Conservation (phyloP, 2,113 vertebrate genomes). For the Scomber colias region DNA sequence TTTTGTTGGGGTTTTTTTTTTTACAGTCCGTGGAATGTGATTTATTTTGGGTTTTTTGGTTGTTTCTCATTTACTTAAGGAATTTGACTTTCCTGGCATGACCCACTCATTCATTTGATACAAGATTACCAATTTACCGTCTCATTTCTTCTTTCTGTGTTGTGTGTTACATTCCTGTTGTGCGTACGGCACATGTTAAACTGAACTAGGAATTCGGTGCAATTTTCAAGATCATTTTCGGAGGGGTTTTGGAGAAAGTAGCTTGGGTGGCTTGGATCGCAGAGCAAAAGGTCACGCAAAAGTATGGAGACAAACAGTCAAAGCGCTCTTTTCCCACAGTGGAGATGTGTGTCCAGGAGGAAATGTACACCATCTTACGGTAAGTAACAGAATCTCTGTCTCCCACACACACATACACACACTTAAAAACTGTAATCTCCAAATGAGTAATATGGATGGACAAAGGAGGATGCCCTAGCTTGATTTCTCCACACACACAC, state of each 20-base stretch:
- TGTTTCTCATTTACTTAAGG: constrained; percentile 59
- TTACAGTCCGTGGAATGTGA: constrained; percentile 24
- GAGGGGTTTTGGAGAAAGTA: background rate
- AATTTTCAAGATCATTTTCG: constrained; percentile 14
- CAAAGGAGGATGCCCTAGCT: constrained; percentile 21
- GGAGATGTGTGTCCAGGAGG: constrained; percentile 15
- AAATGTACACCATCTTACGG: constrained; percentile 44
- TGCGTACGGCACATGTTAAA: constrained; percentile 19
- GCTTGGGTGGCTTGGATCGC: background rate
- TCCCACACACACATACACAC: constrained; percentile 29
- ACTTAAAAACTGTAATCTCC: constrained; percentile 21
- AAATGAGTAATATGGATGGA: constrained; percentile 38
- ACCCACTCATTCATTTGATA: constrained; percentile 33
- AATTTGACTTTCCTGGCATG: constrained; percentile 37
- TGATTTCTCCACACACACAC: too few relatives aligned
- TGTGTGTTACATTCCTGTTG: constrained; percentile 30
- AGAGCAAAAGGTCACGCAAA: constrained; percentile 25
- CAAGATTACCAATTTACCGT: constrained; percentile 44
- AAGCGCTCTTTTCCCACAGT: background rate
- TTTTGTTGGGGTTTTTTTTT: constrained; percentile 20
- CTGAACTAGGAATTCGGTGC: constrained; percentile 28
- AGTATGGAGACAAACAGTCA: constrained; percentile 6
- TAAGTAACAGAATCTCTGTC: constrained; percentile 33
- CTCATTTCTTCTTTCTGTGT: constrained; percentile 4
- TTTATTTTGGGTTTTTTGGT: constrained; percentile 47